A percentile compares a stretch with the other conserved stretches of the same genome.
phyloP scores from a whole-genome alignment of 1,140 invertebrate genomes.

The Lutraria rhynchaena region DNA sequence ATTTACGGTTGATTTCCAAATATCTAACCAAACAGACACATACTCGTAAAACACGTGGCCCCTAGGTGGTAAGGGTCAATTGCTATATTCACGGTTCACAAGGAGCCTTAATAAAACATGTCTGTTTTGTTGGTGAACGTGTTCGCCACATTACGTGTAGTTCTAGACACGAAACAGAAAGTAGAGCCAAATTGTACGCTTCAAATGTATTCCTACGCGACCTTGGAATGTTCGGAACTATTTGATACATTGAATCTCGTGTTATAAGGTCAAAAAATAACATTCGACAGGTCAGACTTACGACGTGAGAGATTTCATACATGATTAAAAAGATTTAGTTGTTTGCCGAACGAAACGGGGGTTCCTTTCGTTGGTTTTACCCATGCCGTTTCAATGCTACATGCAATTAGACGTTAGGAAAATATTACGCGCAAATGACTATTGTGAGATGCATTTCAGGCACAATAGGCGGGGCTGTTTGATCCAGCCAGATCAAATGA shows the following conservation, averaged over 20 bases:
- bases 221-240: constrained; percentile 41
- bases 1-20: constrained; percentile 49
- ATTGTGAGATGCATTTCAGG: neutral
- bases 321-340: too few relatives aligned
- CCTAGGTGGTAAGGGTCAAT: constrained; percentile 26
- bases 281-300: constrained; percentile 23
- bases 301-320: neutral
- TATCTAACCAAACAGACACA: neutral
- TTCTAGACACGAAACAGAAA: constrained; percentile 33
- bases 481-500: neutral
- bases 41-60: constrained; percentile 49
- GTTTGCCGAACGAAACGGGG: too few relatives aligned
- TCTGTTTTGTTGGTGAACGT: constrained; percentile 37
- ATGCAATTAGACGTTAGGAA: too few relatives aligned
- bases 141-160: constrained; percentile 39
- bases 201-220: constrained; percentile 30
- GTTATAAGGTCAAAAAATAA: constrained; percentile 48
- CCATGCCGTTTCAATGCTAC: too few relatives aligned
- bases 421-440: too few relatives aligned
- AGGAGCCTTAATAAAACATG: constrained; percentile 52
- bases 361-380: too few relatives aligned
- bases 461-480: neutral
- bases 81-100: constrained; percentile 44
- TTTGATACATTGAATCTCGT: constrained; percentile 46
- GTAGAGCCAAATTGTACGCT: neutral